Evolutionary conservation across 2,113 vertebrate genomes (phyloP), one percentile per base, ranked within the genome.

Genomic region (Oncorhynchus clarkii): DNA sequence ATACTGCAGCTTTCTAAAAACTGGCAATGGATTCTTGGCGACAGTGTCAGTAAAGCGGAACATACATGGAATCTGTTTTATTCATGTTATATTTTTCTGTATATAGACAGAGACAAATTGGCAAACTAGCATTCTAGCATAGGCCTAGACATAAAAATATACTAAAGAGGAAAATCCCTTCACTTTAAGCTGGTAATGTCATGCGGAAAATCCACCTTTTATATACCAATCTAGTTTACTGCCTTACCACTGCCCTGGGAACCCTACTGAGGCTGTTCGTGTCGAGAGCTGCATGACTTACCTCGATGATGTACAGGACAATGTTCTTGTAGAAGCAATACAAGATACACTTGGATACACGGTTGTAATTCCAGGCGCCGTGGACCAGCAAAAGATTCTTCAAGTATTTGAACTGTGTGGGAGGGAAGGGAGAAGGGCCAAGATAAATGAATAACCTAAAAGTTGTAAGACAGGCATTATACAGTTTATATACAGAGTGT

Each of bases 321-420:
- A 99, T 99, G 78, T 99, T 99, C 92, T 99, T 99, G 94, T 99
- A 99, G 93, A 99, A 99, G 86, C 97, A 99, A 88, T 99, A 99
- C 31, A 99, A 90, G 91, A 99, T 99, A 87, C 98, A 99, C 90
- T 99, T 99, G 88, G 97, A 94, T 77, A 99, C 96, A 67, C 98
- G 93, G 93, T 97, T 98, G 71, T 99, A 99, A 88, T 99, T 99
- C 98, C 98, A 99, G 86, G 98, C 97, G 82, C 98, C 98, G 1
- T 99, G 98, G 82, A 99, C 97, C 78, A 99, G 93, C 88, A 99
- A 83, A 75, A 99, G 92, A 87, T 99, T 99, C 93, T 98, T 98
- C 93, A 99, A 92, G 93, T 99, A 99, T 83, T 97, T 98, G 92
- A 99, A 99, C 98, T 99, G 92, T 34, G 90, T 90, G 89, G 74